Percentiles rank a stretch among this genome's conserved stretches.
These are phyloP conservation scores for Aeoliscus strigatus DNA, from an alignment of 2,797 vertebrate genomes.

Conservation along the genomic window DNA sequence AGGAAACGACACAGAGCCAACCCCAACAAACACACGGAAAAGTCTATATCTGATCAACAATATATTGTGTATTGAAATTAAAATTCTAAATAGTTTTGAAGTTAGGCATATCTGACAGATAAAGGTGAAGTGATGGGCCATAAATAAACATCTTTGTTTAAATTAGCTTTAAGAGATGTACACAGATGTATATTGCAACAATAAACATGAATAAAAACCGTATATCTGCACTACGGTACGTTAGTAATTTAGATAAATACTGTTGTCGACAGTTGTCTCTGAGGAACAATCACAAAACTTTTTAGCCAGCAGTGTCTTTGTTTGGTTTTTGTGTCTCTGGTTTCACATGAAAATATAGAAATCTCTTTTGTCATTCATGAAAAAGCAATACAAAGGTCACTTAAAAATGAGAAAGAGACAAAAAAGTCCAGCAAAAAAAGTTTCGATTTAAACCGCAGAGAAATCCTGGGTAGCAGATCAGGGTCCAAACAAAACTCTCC, in stretches of 20 bases:
- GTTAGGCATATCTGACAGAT: constrained; percentile 43
- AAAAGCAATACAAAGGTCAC: constrained; percentile 81
- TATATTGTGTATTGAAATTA: constrained; percentile 60
- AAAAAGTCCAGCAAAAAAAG: constrained; percentile 41
- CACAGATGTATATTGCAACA: constrained; percentile 70
- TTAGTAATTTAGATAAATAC: constrained; percentile 70
- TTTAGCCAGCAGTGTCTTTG: constrained; percentile 62
- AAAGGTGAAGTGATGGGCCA: constrained; percentile 48
- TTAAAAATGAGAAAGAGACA: constrained; percentile 68
- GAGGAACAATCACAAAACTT: constrained; percentile 48
- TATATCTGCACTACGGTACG: constrained; percentile 25
- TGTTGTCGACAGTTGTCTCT: constrained; percentile 54
- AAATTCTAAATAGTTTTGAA: constrained; percentile 50
- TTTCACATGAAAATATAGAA: constrained; percentile 80
- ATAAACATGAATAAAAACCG: constrained; percentile 55
- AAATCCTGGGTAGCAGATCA: constrained; percentile 19
- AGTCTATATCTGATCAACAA: constrained; percentile 57
- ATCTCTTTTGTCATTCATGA: constrained; percentile 70
- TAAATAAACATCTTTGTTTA: constrained; percentile 69
- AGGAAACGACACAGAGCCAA: constrained; percentile 35
- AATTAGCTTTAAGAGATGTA: constrained; percentile 65
- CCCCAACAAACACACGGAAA: constrained; percentile 59
- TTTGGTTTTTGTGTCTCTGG: constrained; percentile 62
- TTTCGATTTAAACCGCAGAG: constrained; percentile 32
- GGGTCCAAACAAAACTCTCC: constrained; percentile 14